Evolutionary conservation across 2,888 invertebrate genomes (phyloP).

Genomic region (Parnassius orleans): DNA sequence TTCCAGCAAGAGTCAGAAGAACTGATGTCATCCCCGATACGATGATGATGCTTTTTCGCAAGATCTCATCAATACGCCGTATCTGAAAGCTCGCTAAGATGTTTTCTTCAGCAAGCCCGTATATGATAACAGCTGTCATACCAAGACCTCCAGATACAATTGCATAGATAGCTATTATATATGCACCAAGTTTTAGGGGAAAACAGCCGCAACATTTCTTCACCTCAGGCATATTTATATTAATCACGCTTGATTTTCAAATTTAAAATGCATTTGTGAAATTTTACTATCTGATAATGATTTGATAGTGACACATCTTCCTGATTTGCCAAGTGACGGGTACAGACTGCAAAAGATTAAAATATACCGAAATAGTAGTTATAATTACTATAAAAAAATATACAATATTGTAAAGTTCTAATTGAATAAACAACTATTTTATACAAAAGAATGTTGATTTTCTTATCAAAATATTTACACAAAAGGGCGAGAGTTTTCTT

Average conservation of each 20-base stretch:
- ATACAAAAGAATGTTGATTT: too few relatives aligned
- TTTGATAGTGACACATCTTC: too few relatives aligned
- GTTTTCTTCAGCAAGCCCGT: slow-evolving; percentile 44
- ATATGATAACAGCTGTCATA: slow-evolving; percentile 43
- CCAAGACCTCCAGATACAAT: slow-evolving; percentile 40
- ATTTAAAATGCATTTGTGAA: neutral
- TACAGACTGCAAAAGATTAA: too few relatives aligned
- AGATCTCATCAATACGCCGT: slow-evolving; percentile 31
- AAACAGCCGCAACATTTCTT: slow-evolving; percentile 37
- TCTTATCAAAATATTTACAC: too few relatives aligned
- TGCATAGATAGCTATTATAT: slow-evolving; percentile 46
- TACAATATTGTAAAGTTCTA: too few relatives aligned
- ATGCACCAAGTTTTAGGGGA: slow-evolving; percentile 33
- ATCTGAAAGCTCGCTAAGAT: slow-evolving; percentile 28
- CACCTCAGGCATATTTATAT: neutral
- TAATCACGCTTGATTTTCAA: neutral
- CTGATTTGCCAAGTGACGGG: too few relatives aligned
- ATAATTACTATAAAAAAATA: too few relatives aligned
- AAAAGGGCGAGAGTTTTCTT: too few relatives aligned
- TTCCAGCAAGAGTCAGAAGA: slow-evolving; percentile 37
- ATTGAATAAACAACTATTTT: too few relatives aligned
- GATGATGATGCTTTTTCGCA: slow-evolving; percentile 42
- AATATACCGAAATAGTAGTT: too few relatives aligned
- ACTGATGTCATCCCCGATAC: slow-evolving; percentile 40
- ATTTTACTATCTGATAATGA: neutral